Evolutionary conservation across 2,113 vertebrate species (phyloP).

Genomic region (Epinephelus moara): DNA sequence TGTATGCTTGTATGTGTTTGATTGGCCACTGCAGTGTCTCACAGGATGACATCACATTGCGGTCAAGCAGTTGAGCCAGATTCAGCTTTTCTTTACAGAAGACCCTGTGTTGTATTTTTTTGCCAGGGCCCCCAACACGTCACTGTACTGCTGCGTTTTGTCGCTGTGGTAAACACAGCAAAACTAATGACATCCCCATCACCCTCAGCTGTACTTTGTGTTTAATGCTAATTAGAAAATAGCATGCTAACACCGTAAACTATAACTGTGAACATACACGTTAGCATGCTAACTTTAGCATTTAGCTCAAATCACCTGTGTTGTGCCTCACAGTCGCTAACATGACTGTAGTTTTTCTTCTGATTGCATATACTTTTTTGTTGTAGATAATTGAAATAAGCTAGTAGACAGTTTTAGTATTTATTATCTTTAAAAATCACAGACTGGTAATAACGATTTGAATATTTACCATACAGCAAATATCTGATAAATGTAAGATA

Average conservation of each 20-base stretch:
- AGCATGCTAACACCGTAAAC: not conserved
- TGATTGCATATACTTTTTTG: not conserved
- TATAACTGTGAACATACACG: no score
- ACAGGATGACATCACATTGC: not conserved
- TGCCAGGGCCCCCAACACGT: no score
- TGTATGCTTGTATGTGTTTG: not conserved
- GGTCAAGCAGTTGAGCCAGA: not conserved
- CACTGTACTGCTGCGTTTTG: no score
- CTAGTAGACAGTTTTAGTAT: constrained; percentile 53
- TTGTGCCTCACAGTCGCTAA: not conserved
- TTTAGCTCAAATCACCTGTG: not conserved
- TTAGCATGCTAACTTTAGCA: not conserved
- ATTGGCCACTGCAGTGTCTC: not conserved
- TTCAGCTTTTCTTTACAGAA: no score
- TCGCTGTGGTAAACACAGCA: not conserved
- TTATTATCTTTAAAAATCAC: constrained; percentile 74
- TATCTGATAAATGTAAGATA: constrained; percentile 44
- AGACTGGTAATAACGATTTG: constrained; percentile 65
- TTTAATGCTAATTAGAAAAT: not conserved
- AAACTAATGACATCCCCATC: not conserved
- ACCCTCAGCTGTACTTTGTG: not conserved
- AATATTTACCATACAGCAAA: constrained; percentile 59
- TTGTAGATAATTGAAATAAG: constrained; percentile 40
- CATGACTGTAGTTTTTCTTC: not conserved
- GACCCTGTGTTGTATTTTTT: no score